These are phyloP conservation scores for Lota lota DNA, from an alignment of 2,113 vertebrate species.

Conservation along the genomic window DNA sequence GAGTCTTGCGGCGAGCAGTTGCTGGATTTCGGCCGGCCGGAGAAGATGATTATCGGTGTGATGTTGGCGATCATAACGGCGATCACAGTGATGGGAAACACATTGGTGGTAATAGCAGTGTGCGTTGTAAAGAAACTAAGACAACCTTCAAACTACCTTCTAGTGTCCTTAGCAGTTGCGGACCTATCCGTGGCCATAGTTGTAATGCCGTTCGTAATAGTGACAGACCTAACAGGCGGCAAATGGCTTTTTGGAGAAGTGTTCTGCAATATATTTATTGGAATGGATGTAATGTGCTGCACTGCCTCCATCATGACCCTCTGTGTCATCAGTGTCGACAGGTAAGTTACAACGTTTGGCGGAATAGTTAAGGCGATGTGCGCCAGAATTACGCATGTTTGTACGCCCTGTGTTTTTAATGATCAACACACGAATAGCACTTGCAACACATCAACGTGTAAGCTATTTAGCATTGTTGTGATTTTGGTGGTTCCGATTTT, in stretches of 20 bases:
- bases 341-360: slow-evolving; percentile 57
- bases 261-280: slow-evolving; percentile 81
- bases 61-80: slow-evolving; percentile 75
- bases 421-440: no score
- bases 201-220: slow-evolving; percentile 80
- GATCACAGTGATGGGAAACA: slow-evolving; percentile 79
- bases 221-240: slow-evolving; percentile 79
- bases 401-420: no score
- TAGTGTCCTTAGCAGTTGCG: slow-evolving; percentile 78
- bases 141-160: slow-evolving; percentile 79
- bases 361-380: no score
- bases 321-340: slow-evolving; percentile 80
- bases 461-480: no score
- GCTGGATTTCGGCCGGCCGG: slow-evolving; percentile 65
- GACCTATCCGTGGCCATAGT: slow-evolving; percentile 78
- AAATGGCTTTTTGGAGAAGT: slow-evolving; percentile 79
- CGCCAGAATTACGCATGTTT: no score
- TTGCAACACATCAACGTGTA: no score
- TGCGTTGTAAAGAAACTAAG: slow-evolving; percentile 79
- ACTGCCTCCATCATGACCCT: slow-evolving; percentile 81
- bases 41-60: slow-evolving; percentile 76
- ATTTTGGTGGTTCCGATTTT: no score
- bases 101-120: slow-evolving; percentile 78
- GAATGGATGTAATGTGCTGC: slow-evolving; percentile 82
- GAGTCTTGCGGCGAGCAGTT: slow-evolving; percentile 72